Base-by-base conservation (phyloP, 2,888 invertebrate species). In the Lobophora halterata region DNA sequence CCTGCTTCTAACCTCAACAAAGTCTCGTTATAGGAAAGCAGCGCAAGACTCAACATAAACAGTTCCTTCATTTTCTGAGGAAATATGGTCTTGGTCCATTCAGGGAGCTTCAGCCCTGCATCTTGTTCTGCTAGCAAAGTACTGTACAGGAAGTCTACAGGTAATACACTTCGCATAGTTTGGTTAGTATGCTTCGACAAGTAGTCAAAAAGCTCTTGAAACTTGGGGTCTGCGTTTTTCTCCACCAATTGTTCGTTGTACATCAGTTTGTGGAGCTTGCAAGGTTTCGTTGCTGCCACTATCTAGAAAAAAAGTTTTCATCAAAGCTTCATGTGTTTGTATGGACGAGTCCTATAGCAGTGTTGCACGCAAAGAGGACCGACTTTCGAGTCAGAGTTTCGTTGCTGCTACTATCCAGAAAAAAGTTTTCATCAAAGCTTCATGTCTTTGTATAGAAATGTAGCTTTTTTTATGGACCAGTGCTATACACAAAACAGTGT, bases 1-100 rank as follows among this genome's bases (percentile, higher is more conserved):
- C 96, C 96, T 57, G 92, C 92, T 67, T 91, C 90, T 14, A 95
- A 87, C 52, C 91, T 89, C 70, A 92, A 93, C 88, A 95, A 89
- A 2, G 90, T 87, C 37, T 89, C 87, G 46, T 92, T 93, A 62
- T 93, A 91, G 0, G 94, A 92, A 56, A 93, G 90, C 12, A 93
- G 64, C 2, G 91, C 90, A 49, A 95, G 89, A 60, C 93, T 93
- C 19, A 91, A 80, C 62, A 92, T 91, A 5, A 92, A 92, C 1
- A 94, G 79, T 8, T 80, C 71, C 37, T 89, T 81, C 90, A 96
- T 92, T 65, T 89, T 88, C 21, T 88, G 81, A 0, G 94, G 93
- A 54, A 92, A 93, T 19, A 92, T 91, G 41, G 89, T 88, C 48
- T 89, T 89, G 0, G 94, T 91, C 95, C 95, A 95, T 23, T 89